Evolutionary conservation across 2,797 vertebrate genomes (phyloP).

Genomic region (Dicrostonyx torquatus): DNA sequence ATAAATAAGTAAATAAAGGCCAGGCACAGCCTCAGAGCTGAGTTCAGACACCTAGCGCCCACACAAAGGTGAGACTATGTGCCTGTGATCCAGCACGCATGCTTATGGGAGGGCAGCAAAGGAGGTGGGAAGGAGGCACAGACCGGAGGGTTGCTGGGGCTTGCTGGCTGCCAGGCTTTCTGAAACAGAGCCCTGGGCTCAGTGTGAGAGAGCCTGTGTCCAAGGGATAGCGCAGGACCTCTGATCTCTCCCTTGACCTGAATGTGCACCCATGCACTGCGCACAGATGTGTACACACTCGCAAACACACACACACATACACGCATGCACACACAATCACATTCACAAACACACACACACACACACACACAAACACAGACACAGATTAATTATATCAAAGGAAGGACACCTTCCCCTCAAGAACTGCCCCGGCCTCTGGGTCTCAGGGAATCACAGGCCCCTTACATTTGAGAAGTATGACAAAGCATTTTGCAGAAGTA

Average conservation of each 20-base stretch:
- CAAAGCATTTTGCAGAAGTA: conserved; percentile 64
- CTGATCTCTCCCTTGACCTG: not conserved
- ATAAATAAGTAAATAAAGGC: too few species aligned
- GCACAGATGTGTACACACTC: not conserved
- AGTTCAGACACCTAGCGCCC: not conserved
- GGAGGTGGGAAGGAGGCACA: not conserved
- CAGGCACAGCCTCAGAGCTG: not conserved
- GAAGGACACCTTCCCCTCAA: not conserved
- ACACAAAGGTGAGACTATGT: not conserved
- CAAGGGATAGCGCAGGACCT: not conserved
- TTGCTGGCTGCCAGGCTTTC: not conserved
- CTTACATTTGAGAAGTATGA: conserved; percentile 64
- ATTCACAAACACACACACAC: not conserved
- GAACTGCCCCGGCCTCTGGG: conserved; percentile 50
- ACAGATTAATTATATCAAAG: not conserved
- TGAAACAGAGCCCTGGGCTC: not conserved
- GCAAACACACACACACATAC: too few species aligned
- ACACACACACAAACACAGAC: not conserved
- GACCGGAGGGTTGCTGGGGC: not conserved
- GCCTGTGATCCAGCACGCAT: not conserved
- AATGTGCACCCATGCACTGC: too few species aligned
- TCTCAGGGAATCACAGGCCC: conserved; percentile 15
- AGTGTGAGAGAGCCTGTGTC: not conserved
- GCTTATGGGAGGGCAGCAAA: too few species aligned
- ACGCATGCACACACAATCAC: too few species aligned